phyloP scores from a whole-genome alignment of 2,888 invertebrate species.

The Incurvaria masculella region DNA sequence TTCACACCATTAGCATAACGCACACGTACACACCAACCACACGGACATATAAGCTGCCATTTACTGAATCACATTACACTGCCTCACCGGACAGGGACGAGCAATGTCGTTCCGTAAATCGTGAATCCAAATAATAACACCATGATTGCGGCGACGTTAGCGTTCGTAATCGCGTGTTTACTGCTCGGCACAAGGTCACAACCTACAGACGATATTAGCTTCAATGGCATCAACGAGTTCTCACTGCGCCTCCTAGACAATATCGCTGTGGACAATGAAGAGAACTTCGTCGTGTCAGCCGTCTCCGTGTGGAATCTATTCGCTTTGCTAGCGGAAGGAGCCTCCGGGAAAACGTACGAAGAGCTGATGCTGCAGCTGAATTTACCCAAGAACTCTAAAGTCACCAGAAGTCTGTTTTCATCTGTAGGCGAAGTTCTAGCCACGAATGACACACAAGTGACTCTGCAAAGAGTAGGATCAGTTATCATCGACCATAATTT shows the following conservation, averaged over 20 bases:
- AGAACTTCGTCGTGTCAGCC: constrained; percentile 40
- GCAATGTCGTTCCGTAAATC: not conserved
- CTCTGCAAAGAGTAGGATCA: constrained; percentile 31
- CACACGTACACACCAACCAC: too few relatives aligned
- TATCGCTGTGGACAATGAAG: constrained; percentile 36
- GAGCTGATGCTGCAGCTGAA: constrained; percentile 34
- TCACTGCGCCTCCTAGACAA: constrained; percentile 37
- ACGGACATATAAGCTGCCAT: too few relatives aligned
- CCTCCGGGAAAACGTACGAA: constrained; percentile 37
- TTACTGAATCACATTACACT: too few relatives aligned
- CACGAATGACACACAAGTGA: constrained; percentile 29
- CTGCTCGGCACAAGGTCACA: not conserved
- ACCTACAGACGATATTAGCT: constrained; percentile 25
- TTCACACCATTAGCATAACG: too few relatives aligned
- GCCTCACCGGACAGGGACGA: not conserved
- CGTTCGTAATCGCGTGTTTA: not conserved
- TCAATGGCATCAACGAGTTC: constrained; percentile 35
- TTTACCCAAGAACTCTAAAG: constrained; percentile 32
- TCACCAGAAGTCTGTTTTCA: constrained; percentile 35
- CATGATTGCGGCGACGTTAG: not conserved
- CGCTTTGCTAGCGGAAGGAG: constrained; percentile 41
- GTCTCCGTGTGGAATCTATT: constrained; percentile 45
- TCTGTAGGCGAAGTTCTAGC: constrained; percentile 30
- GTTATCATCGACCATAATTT: constrained; percentile 35
- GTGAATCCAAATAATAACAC: not conserved